Conservation (phyloP, 2,797 vertebrate genomes). For the Anableps anableps region DNA sequence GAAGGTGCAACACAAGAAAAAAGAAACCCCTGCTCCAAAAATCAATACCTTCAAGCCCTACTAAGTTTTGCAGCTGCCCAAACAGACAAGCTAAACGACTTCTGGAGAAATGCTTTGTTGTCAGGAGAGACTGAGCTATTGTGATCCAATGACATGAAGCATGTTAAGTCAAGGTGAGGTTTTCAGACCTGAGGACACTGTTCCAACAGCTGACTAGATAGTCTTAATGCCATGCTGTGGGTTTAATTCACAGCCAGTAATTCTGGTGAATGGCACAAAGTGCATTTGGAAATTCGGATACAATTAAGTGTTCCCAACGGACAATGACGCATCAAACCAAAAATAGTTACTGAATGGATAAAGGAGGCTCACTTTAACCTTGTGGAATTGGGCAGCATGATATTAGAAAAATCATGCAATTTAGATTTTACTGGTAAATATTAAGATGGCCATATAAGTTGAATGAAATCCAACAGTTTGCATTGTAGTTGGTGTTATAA, state of each 20-base stretch:
- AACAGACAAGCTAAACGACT: not conserved
- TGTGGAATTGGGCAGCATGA: not conserved
- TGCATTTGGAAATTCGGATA: not conserved
- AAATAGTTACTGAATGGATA: not conserved
- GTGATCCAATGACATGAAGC: not conserved
- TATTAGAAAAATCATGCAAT: not conserved
- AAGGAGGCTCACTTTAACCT: not conserved
- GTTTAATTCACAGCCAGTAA: not conserved
- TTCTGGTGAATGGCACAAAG: not conserved
- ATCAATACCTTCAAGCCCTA: not conserved
- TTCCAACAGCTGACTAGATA: not conserved
- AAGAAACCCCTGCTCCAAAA: too few species aligned
- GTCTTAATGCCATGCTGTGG: not conserved
- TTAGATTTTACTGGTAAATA: not conserved
- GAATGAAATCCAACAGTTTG: not conserved
- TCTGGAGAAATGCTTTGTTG: not conserved
- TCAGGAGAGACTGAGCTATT: not conserved
- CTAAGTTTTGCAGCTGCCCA: not conserved
- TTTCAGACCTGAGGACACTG: not conserved
- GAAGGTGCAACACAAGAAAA: too few species aligned
- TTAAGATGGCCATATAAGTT: not conserved
- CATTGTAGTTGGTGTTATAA: not conserved
- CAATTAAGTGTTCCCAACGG: too few species aligned
- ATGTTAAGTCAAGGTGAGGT: not conserved
- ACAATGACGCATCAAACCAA: not conserved